phyloP scores from a whole-genome alignment of 2,797 vertebrate genomes.

The Tenualosa ilisha region DNA sequence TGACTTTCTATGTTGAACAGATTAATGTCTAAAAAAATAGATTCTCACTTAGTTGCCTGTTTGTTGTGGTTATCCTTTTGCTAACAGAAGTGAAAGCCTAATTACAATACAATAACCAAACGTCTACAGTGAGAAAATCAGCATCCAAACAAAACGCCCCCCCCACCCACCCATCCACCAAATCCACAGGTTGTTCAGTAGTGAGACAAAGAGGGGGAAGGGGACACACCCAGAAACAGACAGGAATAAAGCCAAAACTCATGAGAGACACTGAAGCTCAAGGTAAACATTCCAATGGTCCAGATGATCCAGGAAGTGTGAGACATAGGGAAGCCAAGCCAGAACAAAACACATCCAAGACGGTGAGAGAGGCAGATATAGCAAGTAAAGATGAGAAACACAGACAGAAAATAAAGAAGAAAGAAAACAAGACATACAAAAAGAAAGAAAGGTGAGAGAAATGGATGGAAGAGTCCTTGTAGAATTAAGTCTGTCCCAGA shows the following conservation, averaged over 20 bases:
- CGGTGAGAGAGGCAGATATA: background rate
- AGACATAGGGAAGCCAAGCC: background rate
- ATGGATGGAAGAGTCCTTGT: background rate
- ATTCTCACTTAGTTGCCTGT: background rate
- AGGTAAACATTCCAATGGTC: background rate
- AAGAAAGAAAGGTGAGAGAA: background rate
- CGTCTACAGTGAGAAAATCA: no score
- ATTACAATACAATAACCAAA: background rate
- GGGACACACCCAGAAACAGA: background rate
- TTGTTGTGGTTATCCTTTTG: background rate
- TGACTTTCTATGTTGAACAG: no score
- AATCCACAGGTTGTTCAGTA: background rate
- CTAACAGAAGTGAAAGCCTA: background rate
- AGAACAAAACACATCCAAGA: background rate
- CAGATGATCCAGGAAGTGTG: background rate
- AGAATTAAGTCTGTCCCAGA: background rate
- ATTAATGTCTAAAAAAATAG: no score
- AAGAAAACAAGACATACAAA: background rate
- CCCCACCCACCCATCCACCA: no score
- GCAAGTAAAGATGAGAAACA: background rate
- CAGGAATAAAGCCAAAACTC: background rate
- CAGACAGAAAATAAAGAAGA: background rate
- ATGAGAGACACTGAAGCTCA: background rate
- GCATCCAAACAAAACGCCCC: no score
- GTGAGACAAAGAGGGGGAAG: background rate